Conservation (phyloP, 2,113 vertebrate species). For the Edolisoma coerulescens region DNA sequence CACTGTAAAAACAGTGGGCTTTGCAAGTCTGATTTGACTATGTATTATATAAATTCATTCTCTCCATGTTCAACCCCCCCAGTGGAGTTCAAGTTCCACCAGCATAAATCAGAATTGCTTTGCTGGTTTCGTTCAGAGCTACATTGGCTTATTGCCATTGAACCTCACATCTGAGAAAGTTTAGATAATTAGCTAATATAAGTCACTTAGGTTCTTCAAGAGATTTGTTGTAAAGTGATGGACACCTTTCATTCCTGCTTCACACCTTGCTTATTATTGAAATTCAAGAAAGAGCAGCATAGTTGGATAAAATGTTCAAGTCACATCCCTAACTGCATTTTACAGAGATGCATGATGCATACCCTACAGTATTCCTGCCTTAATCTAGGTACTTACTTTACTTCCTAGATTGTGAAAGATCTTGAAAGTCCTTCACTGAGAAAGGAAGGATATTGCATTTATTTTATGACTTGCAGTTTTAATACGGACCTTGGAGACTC, state of each 20-base stretch:
- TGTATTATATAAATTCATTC: not conserved
- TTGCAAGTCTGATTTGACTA: not conserved
- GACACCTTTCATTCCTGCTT: not conserved
- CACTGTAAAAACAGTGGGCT: not conserved
- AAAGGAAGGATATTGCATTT: not conserved
- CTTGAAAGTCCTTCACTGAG: not conserved
- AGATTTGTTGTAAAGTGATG: not conserved
- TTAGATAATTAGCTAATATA: not conserved
- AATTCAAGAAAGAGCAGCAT: not conserved
- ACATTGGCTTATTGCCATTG: not conserved
- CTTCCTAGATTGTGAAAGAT: not conserved
- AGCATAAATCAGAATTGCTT: not conserved
- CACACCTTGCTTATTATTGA: not conserved
- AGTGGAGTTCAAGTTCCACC: not conserved
- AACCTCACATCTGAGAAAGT: not conserved
- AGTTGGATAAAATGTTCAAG: not conserved
- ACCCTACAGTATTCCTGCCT: not conserved
- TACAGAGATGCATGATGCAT: not conserved
- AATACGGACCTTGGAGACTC: not conserved
- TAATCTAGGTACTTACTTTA: not conserved
- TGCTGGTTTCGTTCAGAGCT: not conserved
- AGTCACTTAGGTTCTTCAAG: not conserved
- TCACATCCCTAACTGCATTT: not conserved
- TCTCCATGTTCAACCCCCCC: not conserved
- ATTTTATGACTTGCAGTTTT: not conserved